Evolutionary conservation across 2,888 invertebrate genomes (phyloP), one percentile per base, ranked within the genome.

Genomic region (Drosophila phalerata): DNA sequence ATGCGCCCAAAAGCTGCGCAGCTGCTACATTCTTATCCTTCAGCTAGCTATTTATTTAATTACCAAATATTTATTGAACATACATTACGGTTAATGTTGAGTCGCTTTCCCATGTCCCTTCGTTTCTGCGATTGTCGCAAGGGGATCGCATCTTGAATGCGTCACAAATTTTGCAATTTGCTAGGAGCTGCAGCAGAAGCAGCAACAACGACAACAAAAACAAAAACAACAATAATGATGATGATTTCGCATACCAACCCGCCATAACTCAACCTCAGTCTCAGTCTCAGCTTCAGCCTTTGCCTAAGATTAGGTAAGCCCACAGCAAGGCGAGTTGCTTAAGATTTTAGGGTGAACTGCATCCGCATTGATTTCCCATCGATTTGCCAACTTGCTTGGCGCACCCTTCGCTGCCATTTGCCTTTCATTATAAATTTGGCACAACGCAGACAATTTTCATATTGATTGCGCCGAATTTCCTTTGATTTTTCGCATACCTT

Each of bases 11-110:
- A 87, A 87, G 89, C 88, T 87, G 77, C 65, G 69, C 84, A 85
- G 88, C 84, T 85, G 84, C 89, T 69, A 60, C 65, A 72, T 48
- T 68, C 72, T 66, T 45, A 43, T 45, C 60, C 55, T 62, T 47
- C 56, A 55, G 60, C 66, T 49, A 67, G 65, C 73, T 80, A 87
- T 89, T 85, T 85, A 85, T 88, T 85, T 88, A 88, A 85, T 85
- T 85, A 85, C 86, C 88, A 88, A 89, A 85, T 85, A 88, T 89
- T 89, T 89, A 85, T 85, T 85, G 85, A 85, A 82, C 89, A 85
- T 88, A 76, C 89, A 88, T 83, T 83, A 88, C 81, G 85, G 74
- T 80, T 83, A 88, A 80, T 81, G 85, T 69, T 57, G 70, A 57
- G 73, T 71, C 68, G 52, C 69, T 64, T 85, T 75, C 84, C 80